Evolutionary conservation across 2,113 vertebrate genomes (phyloP).

Genomic region (Gambusia holbrooki): DNA sequence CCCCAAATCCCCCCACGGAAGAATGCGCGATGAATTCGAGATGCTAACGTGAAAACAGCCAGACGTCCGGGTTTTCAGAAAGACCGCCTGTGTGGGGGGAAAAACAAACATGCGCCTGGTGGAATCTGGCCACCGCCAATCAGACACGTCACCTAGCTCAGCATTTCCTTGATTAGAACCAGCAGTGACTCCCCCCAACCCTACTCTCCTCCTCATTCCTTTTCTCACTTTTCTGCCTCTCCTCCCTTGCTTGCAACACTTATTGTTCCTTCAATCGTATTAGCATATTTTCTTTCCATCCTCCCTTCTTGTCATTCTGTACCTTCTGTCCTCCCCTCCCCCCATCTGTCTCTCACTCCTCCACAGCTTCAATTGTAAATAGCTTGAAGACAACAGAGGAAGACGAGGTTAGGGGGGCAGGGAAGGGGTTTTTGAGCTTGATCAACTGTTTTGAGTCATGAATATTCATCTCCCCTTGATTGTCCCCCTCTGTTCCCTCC

Average conservation of each 20-base stretch:
- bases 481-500: slow-evolving; percentile 15
- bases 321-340: neutral
- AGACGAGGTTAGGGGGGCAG: neutral
- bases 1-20: slow-evolving; percentile 12
- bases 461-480: slow-evolving; percentile 18
- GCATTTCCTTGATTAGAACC: slow-evolving; percentile 77
- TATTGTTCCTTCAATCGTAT: neutral
- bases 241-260: neutral
- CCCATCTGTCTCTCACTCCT: slow-evolving; percentile 1
- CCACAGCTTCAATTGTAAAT: slow-evolving; percentile 21
- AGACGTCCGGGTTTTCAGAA: slow-evolving; percentile 37
- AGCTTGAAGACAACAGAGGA: slow-evolving; percentile 30
- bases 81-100: slow-evolving; percentile 13
- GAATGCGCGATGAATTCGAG: slow-evolving; percentile 64
- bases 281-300: neutral
- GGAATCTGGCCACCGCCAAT: slow-evolving; percentile 70
- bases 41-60: slow-evolving; percentile 71
- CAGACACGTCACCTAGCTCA: slow-evolving; percentile 71
- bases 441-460: slow-evolving; percentile 67
- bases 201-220: slow-evolving; percentile 23
- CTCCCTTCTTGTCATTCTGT: neutral
- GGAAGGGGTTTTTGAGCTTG: slow-evolving; percentile 29
- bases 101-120: slow-evolving; percentile 67
- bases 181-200: slow-evolving; percentile 42
- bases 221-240: slow-evolving; percentile 11